Conservation (phyloP, 2,113 vertebrate genomes). For the Bufo bufo region DNA sequence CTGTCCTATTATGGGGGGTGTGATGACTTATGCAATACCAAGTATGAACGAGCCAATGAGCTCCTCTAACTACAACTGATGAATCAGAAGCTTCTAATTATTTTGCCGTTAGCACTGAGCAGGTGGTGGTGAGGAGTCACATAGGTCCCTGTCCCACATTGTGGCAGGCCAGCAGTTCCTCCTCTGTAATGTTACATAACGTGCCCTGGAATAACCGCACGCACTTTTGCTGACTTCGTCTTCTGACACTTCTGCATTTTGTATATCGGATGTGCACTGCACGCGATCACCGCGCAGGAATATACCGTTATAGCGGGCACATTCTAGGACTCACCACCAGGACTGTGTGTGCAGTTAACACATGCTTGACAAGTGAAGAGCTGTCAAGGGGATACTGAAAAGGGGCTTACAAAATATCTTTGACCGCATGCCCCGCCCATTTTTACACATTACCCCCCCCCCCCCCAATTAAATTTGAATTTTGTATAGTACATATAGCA, state of each 20-base stretch:
- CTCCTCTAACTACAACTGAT: neutral
- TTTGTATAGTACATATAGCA: too few species aligned
- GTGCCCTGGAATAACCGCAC: neutral
- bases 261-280: neutral
- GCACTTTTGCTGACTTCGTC: neutral
- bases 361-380: too few species aligned
- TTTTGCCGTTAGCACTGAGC: neutral
- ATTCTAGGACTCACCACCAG: too few species aligned
- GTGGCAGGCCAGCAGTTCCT: neutral
- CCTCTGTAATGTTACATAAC: conserved; percentile 5
- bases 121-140: neutral
- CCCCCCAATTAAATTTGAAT: too few species aligned
- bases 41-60: neutral
- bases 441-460: too few species aligned
- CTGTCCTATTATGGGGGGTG: neutral
- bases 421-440: too few species aligned
- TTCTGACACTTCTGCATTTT: neutral
- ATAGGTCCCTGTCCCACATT: neutral
- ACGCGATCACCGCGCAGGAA: neutral
- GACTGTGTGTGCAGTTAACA: too few species aligned
- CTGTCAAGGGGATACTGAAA: too few species aligned
- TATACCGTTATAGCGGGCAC: neutral
- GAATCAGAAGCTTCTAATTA: neutral
- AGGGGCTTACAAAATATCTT: too few species aligned
- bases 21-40: neutral